Base-by-base conservation (phyloP, 2,888 invertebrate genomes). In the Allophyes oxyacanthae region DNA sequence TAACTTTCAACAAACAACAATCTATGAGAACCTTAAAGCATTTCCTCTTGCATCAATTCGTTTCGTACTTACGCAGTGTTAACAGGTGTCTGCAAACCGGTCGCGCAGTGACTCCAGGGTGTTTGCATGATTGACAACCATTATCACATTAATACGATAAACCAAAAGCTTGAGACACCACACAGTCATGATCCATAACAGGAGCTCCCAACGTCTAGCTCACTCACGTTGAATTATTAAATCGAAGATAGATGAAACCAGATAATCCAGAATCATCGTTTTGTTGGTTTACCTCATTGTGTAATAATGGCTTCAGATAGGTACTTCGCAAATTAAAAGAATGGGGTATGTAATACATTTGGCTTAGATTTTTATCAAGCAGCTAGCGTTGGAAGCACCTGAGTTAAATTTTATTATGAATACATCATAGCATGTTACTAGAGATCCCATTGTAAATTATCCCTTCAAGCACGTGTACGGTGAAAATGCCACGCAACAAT, bases 61-160 rank as follows among this genome's bases (percentile, higher is more conserved):
- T 80, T 87, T 85, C 78, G 86, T 93, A 93, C 94, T 94, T 91
- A 93, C 93, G 84, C 84, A 81, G 82, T 82, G 80, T 77, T 82
- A 85, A 85, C 83, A 81, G 88, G 80, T 84, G 87, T 84, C 90
- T 84, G 91, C 92, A 82, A 85, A 84, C 88, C 81, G 88, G 88
- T 85, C 86, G 88, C 86, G 83, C 84, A 83, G 85, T 79, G 82
- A 84, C 92, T 91, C 92, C 92, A 83, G 85, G 86, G 71, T 78
- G 92, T 89, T 90, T 87, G 94, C 94, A 93, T 93, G 92, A 93
- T 91, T 87, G 92, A 93, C 92, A 94, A 94, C 92, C 92, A 93
- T 92, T 88, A 91, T 90, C 83, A 91, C 85, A 93, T 93, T 94
- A 93, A 92, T 93, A 91, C 83, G 87, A 87, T 84, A 87, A 82